phyloP scores from a whole-genome alignment of 2,113 vertebrate genomes.

The Corythoichthys haematopterus region DNA sequence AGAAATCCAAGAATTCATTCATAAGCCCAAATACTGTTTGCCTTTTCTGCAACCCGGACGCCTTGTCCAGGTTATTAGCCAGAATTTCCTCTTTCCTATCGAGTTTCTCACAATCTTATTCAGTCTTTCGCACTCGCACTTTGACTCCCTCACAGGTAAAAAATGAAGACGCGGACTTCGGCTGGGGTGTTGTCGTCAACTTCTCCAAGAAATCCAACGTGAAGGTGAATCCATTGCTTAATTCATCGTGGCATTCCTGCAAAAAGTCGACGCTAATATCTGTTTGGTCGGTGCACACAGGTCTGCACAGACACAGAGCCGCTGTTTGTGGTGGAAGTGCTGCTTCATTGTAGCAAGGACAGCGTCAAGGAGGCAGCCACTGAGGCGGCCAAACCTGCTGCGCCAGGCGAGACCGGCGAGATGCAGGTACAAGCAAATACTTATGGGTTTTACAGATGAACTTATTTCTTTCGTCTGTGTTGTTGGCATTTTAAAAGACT shows the following conservation, averaged over 20 bases:
- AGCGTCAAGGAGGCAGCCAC: conserved; percentile 89
- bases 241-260: neutral
- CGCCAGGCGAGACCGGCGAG: conserved; percentile 85
- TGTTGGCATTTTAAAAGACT: neutral
- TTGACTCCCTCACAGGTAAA: conserved; percentile 76
- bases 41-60: conserved; percentile 93
- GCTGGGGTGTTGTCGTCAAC: conserved; percentile 97
- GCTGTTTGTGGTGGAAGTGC: conserved; percentile 88
- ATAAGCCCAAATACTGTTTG: conserved; percentile 93
- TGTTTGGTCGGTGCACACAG: conserved; percentile 11
- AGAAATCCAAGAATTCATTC: conserved; percentile 93
- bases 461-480: neutral
- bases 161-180: conserved; percentile 88
- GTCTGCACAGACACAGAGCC: conserved; percentile 77
- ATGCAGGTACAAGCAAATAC: conserved; percentile 80
- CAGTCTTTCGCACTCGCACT: neutral
- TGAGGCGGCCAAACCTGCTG: conserved; percentile 84
- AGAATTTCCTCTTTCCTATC: neutral
- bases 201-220: conserved; percentile 93
- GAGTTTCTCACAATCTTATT: neutral
- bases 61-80: conserved; percentile 82
- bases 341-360: conserved; percentile 90
- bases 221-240: conserved; percentile 73
- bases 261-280: neutral
- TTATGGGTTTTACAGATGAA: neutral